Base-by-base conservation (phyloP, 2,888 invertebrate species). In the Cremastinae sp. region DNA sequence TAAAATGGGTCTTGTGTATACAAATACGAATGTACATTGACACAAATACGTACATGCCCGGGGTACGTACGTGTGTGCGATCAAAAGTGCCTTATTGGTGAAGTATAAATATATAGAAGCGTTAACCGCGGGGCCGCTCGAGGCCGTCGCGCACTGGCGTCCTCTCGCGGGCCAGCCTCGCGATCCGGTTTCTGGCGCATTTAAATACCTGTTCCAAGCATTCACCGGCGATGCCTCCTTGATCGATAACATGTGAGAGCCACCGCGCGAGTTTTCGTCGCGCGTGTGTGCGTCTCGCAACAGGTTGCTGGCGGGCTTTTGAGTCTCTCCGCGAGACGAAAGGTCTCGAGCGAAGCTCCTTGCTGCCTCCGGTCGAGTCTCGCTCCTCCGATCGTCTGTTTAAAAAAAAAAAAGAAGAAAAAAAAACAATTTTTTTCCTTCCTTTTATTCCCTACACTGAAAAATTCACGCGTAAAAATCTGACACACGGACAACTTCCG, bases 121-220 rank as follows among this genome's bases (percentile, higher is more conserved):
- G 47, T 47, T 14, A 41, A 64, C 65, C 51, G 65, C 59, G 14
- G 47, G 74, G 58, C 22, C 38, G 28, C 47, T 76, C 72, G 77
- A 69, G 64, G 58, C 51, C 64, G 74, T 70, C 53, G 2, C 2
- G 81, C 78, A 75, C 85, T 87, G 86, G 86, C 85, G 87, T 85
- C 86, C 87, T 87, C 87, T 88, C 68, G 62, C 84, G 82, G 80
- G 74, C 68, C 78, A 77, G 74, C 71, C 79, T 77, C 78, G 82
- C 82, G 79, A 81, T 84, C 86, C 84, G 84, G 86, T 85, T 82
- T 84, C 83, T 59, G 73, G 58, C 61, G 69, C 81, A 85, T 87
- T 86, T 87, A 84, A 86, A 86, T 88, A 84, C 84, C 84, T 82
- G 82, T 78, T 84, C 82, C 84, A 61, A 71, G 83, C 83, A 84